phyloP scores from a whole-genome alignment of 2,797 vertebrate species.

The Gouania willdenowi region DNA sequence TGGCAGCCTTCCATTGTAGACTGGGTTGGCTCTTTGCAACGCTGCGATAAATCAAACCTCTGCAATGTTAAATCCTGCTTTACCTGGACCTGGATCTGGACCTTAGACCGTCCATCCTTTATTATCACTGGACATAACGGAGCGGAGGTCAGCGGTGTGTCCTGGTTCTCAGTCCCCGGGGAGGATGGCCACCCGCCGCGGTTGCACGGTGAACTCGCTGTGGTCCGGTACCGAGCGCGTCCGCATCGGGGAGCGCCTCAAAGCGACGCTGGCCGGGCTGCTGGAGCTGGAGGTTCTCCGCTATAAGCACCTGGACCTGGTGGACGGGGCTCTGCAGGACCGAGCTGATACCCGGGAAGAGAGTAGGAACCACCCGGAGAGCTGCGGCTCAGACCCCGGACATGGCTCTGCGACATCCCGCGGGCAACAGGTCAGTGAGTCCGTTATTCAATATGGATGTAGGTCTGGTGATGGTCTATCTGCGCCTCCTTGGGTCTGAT shows the following conservation, averaged over 20 bases:
- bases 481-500: conserved; percentile 31
- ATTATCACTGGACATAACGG: not conserved
- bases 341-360: conserved; percentile 30
- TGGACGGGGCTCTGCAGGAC: conserved; percentile 67
- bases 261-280: conserved; percentile 79
- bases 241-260: conserved; percentile 80
- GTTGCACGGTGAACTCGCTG: conserved; percentile 75
- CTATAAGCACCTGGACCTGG: conserved; percentile 72
- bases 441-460: conserved; percentile 57
- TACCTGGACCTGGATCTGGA: conserved; percentile 24
- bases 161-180: conserved; percentile 3
- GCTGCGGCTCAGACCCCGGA: conserved; percentile 32
- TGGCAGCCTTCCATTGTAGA: conserved; percentile 22
- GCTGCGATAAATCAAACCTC: conserved; percentile 5
- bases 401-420: conserved; percentile 65
- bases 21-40: not conserved
- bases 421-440: conserved; percentile 81
- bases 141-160: conserved; percentile 26
- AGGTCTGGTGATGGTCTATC: conserved; percentile 41
- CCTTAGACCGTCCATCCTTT: conserved; percentile 8
- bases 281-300: conserved; percentile 80
- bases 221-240: conserved; percentile 80
- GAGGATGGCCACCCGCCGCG: conserved; percentile 74
- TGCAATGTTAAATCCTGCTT: conserved; percentile 34
- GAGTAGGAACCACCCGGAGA: conserved; percentile 35